These are phyloP conservation scores for Ennomos fuscantarius DNA, from an alignment of 2,888 invertebrate genomes.

Conservation along the genomic window DNA sequence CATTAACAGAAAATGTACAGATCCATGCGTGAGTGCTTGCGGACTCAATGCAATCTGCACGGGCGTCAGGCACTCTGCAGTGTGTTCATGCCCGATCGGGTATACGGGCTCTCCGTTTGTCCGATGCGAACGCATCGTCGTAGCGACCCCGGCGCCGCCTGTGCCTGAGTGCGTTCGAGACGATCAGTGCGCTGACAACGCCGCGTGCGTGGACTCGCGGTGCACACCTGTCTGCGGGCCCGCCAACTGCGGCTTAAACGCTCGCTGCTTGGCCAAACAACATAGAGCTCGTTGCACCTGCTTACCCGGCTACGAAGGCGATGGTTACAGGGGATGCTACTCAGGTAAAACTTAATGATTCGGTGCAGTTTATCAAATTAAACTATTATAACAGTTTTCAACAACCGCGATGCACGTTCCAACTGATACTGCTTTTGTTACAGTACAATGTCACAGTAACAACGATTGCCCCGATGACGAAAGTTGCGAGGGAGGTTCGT, in stretches of 20 bases:
- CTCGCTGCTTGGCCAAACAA: constrained; percentile 90
- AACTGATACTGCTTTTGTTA: constrained; percentile 43
- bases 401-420: background rate
- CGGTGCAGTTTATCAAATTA: no score
- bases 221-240: constrained; percentile 91
- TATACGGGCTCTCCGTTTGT: constrained; percentile 92
- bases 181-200: constrained; percentile 92
- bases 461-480: constrained; percentile 93
- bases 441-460: constrained; percentile 94
- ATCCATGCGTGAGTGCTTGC: constrained; percentile 93
- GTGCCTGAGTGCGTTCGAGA: constrained; percentile 91
- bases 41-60: constrained; percentile 94
- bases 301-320: constrained; percentile 92
- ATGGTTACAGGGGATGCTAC: constrained; percentile 91
- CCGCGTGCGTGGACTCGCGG: constrained; percentile 91
- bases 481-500: constrained; percentile 93
- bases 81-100: constrained; percentile 92
- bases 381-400: no score
- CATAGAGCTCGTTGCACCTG: constrained; percentile 94
- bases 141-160: constrained; percentile 72
- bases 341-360: constrained; percentile 79
- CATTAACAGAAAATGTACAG: constrained; percentile 92
- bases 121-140: constrained; percentile 85
- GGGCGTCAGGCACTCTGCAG: constrained; percentile 88
- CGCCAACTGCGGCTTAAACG: constrained; percentile 90